Conservation (phyloP, 1,140 invertebrate genomes). For the Zaprionus ornatus region DNA sequence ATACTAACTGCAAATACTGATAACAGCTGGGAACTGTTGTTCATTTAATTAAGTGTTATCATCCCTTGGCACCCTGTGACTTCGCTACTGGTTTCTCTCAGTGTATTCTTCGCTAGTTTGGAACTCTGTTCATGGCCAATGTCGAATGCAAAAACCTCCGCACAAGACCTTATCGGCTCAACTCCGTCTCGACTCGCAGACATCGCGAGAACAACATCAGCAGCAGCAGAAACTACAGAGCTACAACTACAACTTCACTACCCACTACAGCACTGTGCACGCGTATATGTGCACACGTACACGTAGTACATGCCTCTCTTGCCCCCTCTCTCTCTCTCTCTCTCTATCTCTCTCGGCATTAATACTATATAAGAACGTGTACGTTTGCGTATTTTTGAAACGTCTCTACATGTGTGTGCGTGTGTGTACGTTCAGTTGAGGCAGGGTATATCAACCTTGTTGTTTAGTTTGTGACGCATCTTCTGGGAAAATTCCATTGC, state of each 20-base stretch:
- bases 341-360: not conserved
- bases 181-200: conserved; percentile 20
- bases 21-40: not conserved
- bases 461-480: not conserved
- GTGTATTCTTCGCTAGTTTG: not conserved
- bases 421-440: conserved; percentile 1
- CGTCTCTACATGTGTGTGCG: not conserved
- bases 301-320: not conserved
- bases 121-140: conserved; percentile 52
- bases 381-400: not conserved
- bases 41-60: not conserved
- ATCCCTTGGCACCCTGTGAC: not conserved
- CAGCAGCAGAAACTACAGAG: conserved; percentile 22
- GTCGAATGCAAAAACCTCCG: conserved; percentile 41
- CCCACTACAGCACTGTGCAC: conserved; percentile 1
- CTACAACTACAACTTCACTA: conserved; percentile 3
- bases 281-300: not conserved
- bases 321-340: not conserved
- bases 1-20: not conserved
- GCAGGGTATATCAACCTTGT: not conserved
- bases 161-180: conserved; percentile 58
- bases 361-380: not conserved
- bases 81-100: not conserved
- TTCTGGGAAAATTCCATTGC: not conserved
- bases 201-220: conserved; percentile 37